Conservation (phyloP, 2,113 vertebrate genomes). For the Pungitius pungitius region DNA sequence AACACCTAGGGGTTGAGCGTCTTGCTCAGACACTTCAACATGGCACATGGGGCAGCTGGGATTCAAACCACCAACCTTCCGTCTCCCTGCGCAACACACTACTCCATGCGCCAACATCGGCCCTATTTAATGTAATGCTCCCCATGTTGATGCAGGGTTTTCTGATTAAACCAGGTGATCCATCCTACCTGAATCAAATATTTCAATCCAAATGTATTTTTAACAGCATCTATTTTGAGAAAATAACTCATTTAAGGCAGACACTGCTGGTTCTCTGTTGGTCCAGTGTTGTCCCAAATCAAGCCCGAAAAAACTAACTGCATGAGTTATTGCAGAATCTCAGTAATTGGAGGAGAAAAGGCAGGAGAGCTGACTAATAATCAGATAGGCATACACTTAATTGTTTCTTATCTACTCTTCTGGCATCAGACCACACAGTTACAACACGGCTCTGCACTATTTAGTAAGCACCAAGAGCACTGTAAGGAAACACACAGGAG, state of each 20-base stretch:
- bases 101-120: no score
- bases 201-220: conserved; percentile 8
- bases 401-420: neutral
- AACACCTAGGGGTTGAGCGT: no score
- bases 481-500: neutral
- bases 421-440: neutral
- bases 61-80: no score
- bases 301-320: conserved; percentile 6
- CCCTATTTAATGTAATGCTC: no score
- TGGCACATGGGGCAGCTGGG: no score
- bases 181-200: neutral
- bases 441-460: neutral
- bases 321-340: conserved; percentile 9
- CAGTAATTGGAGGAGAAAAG: neutral
- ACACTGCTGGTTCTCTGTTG: conserved; percentile 9
- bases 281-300: neutral
- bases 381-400: neutral
- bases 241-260: conserved; percentile 6
- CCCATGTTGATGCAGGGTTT: conserved; percentile 12
- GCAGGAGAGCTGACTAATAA: conserved; percentile 1
- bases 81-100: no score
- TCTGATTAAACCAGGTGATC: conserved; percentile 24
- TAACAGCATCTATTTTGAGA: conserved; percentile 6
- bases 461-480: neutral
- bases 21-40: no score